Conservation (phyloP, 2,113 vertebrate genomes). For the Mobula birostris region DNA sequence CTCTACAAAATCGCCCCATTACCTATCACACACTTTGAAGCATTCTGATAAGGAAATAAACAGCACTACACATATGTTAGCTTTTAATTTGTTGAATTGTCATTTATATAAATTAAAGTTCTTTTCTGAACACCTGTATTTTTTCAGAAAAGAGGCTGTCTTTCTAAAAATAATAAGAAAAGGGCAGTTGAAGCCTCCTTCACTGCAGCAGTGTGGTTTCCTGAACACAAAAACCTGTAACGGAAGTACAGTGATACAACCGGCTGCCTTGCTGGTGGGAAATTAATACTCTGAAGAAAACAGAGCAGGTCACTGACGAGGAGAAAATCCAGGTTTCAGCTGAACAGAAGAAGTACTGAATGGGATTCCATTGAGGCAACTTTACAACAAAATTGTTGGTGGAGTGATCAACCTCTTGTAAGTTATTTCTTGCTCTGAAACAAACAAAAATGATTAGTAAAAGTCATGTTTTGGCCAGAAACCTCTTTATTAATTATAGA, state of each 20-base stretch:
- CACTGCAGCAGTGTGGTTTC: background rate
- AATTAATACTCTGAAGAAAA: background rate
- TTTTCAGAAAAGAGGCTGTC: too few relatives aligned
- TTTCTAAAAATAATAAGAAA: background rate
- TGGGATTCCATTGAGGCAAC: background rate
- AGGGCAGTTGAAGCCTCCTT: background rate
- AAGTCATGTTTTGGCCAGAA: background rate
- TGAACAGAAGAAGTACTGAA: background rate
- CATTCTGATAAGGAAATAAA: too few relatives aligned
- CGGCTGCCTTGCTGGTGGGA: background rate
- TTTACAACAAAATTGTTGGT: background rate
- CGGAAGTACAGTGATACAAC: background rate
- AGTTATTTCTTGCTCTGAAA: background rate
- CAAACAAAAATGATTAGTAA: background rate
- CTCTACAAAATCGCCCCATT: too few relatives aligned
- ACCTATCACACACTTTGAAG: too few relatives aligned
- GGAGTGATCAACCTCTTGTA: background rate
- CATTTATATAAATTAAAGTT: background rate
- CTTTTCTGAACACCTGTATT: background rate
- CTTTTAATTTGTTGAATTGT: background rate
- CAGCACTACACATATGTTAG: too few relatives aligned
- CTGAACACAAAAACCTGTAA: background rate
- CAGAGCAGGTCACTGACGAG: too few relatives aligned
- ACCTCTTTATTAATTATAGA: background rate
- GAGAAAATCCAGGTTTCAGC: background rate